Evolutionary conservation across 2,888 invertebrate genomes (phyloP), one percentile per base, ranked within the genome.

Genomic region (Deilephila porcellus): DNA sequence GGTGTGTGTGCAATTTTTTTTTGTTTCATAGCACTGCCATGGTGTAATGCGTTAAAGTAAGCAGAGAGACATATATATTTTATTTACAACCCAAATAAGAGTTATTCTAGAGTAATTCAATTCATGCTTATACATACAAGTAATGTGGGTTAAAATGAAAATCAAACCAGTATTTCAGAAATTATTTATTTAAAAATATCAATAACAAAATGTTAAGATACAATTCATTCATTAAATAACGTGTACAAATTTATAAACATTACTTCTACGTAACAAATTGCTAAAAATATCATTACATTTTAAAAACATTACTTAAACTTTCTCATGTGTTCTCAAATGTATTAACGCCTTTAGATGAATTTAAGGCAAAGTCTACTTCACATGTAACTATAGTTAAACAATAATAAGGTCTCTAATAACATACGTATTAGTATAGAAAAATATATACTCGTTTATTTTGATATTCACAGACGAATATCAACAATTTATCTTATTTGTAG

Each of bases 201-300:
- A 25, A 52, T 67, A 67, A 67, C 67, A 52, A 67, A 67, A 52
- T 25, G 45, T 67, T 45, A 52, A 52, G 4, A 73, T 74, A 45
- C 25, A 63, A 34, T 19, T 34, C 17, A 52, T 52, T 14, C 45
- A 52, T 67, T 52, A 64, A 63, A 34, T 67, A 67, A 71, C 60
- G 64, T 76, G 74, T 71, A 56, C 71, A 74, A 70, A 75, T 76
- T 71, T 74, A 60, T 73, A 73, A 67, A 79, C 60, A 67, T 74
- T 59, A 52, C 25, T 52, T 52, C 20, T 25, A 52, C 20, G 59
- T n/a, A 32, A 52, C 29, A 32, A 20, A 0, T 14, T 45, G 45
- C 64, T 45, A 67, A 25, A 67, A 6, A 52, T 52, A 14, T 45
- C 20, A 45, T 67, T 7, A 3, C 52, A 45, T 6, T 67, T 67